Base-by-base conservation (phyloP, 2,888 invertebrate genomes). In the Physocephala rufipes region DNA sequence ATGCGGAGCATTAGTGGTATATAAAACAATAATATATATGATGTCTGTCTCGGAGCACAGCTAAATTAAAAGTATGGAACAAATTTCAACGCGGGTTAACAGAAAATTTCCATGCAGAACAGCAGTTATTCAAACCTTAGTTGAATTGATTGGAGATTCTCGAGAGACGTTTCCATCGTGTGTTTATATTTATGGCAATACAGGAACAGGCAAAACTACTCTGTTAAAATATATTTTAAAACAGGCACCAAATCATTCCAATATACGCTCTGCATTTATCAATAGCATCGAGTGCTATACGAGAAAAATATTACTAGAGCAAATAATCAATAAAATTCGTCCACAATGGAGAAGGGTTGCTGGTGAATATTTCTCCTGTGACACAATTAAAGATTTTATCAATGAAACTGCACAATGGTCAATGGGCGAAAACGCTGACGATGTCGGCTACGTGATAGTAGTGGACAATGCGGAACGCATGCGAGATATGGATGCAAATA, bases 281-380 rank as follows among this genome's bases (percentile, higher is more conserved):
- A 93, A 95, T 86, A 93, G 95, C 81, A 89, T 95, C 9, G 95
- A 96, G 86, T 94, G 93, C 82, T 93, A 93, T 83, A 90, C 91
- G 12, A 87, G 90, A 12, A 91, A 91, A 85, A 90, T 95, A 72
- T 87, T 96, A 76, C 92, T 90, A 77, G 95, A 96, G 84, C 89
- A 90, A 71, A 90, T 95, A 73, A 81, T 95, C 67, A 89, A 89
- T 67, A 89, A 89, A 72, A 71, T 83, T 16, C 67, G 70, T 3
- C 12, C 43, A 3, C 28, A 64, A 3, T 36, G 13, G 2, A 26
- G 62, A 36, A 36, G 9, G 9, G 9, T 36, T 3, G 63, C 43
- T 21, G 24, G 5, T 16, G 24, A 24, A 26, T 24, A 58, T 13
- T 77, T 84, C n/a, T 91, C 89, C 82, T 92, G 92, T 79, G 93